Base-by-base conservation (phyloP, 2,888 invertebrate genomes). In the Catocala nupta region DNA sequence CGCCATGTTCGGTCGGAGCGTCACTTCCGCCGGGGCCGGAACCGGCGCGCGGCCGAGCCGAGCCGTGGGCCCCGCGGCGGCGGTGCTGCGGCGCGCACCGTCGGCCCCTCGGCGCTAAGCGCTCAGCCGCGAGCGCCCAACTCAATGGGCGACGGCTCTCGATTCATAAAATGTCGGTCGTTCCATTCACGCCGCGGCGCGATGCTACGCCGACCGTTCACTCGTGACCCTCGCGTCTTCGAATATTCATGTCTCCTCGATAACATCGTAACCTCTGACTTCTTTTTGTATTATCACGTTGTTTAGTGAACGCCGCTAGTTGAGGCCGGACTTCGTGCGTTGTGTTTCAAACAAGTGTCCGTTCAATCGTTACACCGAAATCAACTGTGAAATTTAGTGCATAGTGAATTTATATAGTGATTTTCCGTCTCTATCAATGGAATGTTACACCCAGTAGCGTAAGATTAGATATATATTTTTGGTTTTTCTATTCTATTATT, bases 81-180 rank as follows among this genome's bases (percentile, higher is more conserved):
- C 80, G 80, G 68, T 77, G 84, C 81, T 81, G 85, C 84, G 83
- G 82, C 79, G 78, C 81, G 82, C 81, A 77, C 81, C 78, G 82
- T 68, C 82, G 81, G 77, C 77, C 81, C 80, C 82, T 25, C 82
- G 81, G 75, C 78, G 70, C 77, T 71, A 73, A 75, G 80, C 80
- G 82, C 69, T 78, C 73, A 75, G 80, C 80, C 82, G 70, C 78
- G 64, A 77, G 76, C 81, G 76, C 82, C 78, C 83, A 78, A 81
- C 89, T 93, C 93, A 93, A 92, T 93, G 92, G 90, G 91, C 89
- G 89, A 86, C 87, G 90, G 89, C 88, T 87, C 89, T 90, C 89
- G 89, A 94, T 94, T 94, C 93, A 94, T 93, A 92, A 93, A 93
- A 93, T 92, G 91, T 94, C 93, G 92, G 92, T 88, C 90, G 91